Evolutionary conservation across 2,113 vertebrate species (phyloP).

Genomic region (Hyperoodon ampullatus): DNA sequence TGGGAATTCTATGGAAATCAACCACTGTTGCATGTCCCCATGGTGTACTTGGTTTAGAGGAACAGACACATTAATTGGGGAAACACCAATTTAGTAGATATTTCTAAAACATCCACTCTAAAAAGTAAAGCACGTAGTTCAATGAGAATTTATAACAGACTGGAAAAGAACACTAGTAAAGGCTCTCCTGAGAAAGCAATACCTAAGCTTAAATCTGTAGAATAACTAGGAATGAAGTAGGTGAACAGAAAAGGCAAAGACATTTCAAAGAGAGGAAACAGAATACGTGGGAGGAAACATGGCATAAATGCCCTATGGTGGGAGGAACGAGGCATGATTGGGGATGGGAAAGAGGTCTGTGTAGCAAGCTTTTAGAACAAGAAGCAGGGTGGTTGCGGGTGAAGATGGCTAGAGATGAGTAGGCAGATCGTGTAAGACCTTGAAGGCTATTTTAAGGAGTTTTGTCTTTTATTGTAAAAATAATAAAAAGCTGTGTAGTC

Average conservation of each 20-base stretch:
- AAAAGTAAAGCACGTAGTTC: background rate
- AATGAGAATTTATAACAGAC: background rate
- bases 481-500: background rate
- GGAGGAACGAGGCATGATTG: background rate
- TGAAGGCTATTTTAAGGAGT: background rate
- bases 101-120: background rate
- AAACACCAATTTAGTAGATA: background rate
- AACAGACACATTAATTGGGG: background rate
- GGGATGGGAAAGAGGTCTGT: background rate
- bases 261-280: background rate
- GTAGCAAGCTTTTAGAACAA: background rate
- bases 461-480: background rate
- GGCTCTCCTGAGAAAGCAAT: background rate
- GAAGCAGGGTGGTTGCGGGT: background rate
- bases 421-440: background rate
- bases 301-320: background rate
- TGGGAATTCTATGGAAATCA: background rate
- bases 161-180: background rate
- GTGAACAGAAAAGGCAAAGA: background rate
- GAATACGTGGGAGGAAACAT: background rate
- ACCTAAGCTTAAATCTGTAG: background rate
- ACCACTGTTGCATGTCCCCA: too few species aligned
- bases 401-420: background rate
- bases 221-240: background rate
- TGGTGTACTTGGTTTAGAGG: background rate